Evolutionary conservation across 2,797 vertebrate species (phyloP), one percentile per base, ranked within the genome.

Genomic region (Rhabdophis nuchalis): DNA sequence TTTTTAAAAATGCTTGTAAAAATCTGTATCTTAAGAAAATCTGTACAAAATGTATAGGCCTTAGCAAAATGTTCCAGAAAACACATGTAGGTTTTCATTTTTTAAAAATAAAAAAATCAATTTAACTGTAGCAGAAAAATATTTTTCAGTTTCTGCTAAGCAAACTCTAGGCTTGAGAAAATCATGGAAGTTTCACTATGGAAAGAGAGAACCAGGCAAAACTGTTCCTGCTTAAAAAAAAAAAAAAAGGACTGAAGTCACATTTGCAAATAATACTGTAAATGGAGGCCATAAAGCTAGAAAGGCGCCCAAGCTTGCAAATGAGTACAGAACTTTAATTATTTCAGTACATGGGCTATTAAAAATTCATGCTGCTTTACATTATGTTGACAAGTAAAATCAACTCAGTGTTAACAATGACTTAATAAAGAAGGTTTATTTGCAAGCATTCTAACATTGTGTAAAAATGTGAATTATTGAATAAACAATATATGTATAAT

Each of bases 281-380:
- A 95, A 95, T 94, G 92, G 61, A 88, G 68, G 92, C 91, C 92
- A 93, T 90, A 92, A 94, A 91, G 50, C 90, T 92, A 92, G 93
- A 82, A 89, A 20, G 53, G 23, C 89, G 88, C 5, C 68, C 57
- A 61, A 52, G 46, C 86, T 93, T 91, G 68, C 93, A 95, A 96
- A 96, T 95, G 95, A 95, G 60, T 91, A 93, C 94, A 95, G 53
- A 92, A 91, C 89, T 96, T 96, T 96, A 95, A 96, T 96, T 96
- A 96, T 96, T 96, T 92, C 85, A 95, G 92, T 64, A 89, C 94
- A 93, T 95, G 95, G 91, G 32, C 89, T 85, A 94, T 96, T 94
- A 96, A 96, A 97, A 95, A 96, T 96, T 97, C 93, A 96, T 94
- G 95, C 64, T 93, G 93, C 89, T 89, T 96, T 96, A 92, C 91